Evolutionary conservation across 2,113 vertebrate genomes (phyloP).

Genomic region (Bufo bufo): DNA sequence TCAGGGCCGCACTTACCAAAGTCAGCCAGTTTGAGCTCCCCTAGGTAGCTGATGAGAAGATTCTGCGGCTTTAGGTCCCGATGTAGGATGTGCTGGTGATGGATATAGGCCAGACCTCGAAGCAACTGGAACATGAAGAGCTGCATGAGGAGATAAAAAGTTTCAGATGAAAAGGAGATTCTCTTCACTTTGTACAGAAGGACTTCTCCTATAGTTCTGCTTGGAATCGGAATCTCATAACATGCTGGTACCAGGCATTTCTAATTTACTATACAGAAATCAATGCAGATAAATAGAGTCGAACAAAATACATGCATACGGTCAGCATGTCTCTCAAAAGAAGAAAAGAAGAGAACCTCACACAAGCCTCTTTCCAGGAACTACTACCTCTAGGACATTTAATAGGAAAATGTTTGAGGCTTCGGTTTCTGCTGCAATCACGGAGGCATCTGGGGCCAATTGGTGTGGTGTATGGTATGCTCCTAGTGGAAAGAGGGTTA

Average conservation of each 20-base stretch:
- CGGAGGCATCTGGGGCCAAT: neutral
- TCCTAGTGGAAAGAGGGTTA: neutral
- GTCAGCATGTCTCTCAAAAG: too few species aligned
- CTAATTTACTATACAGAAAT: conserved; percentile 3
- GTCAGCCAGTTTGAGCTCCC: conserved; percentile 92
- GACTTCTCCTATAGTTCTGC: conserved; percentile 33
- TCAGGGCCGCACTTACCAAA: conserved; percentile 78
- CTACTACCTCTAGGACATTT: neutral
- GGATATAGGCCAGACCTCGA: conserved; percentile 84
- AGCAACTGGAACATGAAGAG: conserved; percentile 93
- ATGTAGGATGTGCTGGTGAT: conserved; percentile 87
- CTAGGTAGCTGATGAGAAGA: conserved; percentile 90
- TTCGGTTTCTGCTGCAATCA: neutral
- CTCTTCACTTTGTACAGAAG: conserved; percentile 15
- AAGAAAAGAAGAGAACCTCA: too few species aligned
- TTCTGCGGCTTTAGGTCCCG: conserved; percentile 93
- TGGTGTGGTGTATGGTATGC: too few species aligned
- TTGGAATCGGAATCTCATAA: conserved; percentile 22
- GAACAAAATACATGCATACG: too few species aligned
- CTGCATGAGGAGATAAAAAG: conserved; percentile 71
- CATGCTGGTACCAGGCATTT: neutral
- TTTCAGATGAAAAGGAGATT: conserved; percentile 40
- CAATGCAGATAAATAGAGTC: neutral
- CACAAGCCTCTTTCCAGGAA: too few species aligned
- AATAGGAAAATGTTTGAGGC: neutral